These are phyloP conservation scores for Drosophila rellima DNA, from an alignment of 2,888 invertebrate genomes.

Conservation along the genomic window DNA sequence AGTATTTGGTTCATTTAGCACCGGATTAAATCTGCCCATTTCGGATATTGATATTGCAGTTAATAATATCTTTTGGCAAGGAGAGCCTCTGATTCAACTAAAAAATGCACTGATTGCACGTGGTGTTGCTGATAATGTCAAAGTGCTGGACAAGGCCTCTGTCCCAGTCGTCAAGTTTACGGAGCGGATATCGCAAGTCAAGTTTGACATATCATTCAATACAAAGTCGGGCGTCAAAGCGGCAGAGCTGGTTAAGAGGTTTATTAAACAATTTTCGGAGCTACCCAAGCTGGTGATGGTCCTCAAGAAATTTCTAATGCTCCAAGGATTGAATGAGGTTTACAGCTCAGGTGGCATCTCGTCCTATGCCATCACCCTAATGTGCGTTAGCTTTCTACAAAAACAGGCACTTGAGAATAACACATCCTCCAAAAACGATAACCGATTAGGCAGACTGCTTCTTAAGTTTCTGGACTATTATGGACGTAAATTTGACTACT, in stretches of 20 bases:
- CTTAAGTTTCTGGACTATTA: conserved; percentile 70
- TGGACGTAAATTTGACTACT: conserved; percentile 71
- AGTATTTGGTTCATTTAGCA: conserved; percentile 65
- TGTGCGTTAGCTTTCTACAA: conserved; percentile 69
- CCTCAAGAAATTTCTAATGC: conserved; percentile 59
- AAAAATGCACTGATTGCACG: conserved; percentile 41
- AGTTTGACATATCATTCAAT: conserved; percentile 70
- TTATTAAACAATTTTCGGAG: conserved; percentile 58
- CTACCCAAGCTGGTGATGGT: conserved; percentile 68
- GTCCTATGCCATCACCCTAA: conserved; percentile 63
- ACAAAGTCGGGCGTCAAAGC: conserved; percentile 61
- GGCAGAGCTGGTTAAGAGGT: conserved; percentile 56
- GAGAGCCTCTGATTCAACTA: conserved; percentile 44
- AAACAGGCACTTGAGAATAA: conserved; percentile 14
- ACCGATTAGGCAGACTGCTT: conserved; percentile 56
- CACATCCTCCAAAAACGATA: conserved; percentile 30
- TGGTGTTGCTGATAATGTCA: conserved; percentile 43
- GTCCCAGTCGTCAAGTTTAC: conserved; percentile 73
- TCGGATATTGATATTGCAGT: conserved; percentile 69
- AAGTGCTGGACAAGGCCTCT: conserved; percentile 63
- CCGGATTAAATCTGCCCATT: conserved; percentile 60
- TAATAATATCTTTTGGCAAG: conserved; percentile 28
- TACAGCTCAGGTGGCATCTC: conserved; percentile 67
- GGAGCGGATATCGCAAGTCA: conserved; percentile 57
- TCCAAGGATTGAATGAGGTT: conserved; percentile 63